Base-by-base conservation (phyloP, 2,888 invertebrate genomes). In the Ametastegia equiseti region DNA sequence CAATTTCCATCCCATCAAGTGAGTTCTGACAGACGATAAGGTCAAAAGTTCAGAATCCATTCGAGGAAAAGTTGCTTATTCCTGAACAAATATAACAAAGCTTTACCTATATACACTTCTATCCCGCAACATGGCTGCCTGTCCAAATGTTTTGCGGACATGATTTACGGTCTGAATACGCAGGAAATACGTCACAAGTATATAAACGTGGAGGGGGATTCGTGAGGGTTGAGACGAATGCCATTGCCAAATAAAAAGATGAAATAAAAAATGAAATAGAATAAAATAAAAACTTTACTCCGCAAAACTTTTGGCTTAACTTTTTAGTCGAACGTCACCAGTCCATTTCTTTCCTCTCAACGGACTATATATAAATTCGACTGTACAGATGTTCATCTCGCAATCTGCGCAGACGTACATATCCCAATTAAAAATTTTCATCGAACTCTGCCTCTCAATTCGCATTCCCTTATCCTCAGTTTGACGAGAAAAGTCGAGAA, bases 131-230 rank as follows among this genome's bases (percentile, higher is more conserved):
- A 47, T 30, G 30, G 71, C 47, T 45, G 71, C 27, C 71, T 45
- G 45, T 71, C 71, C 45, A 47, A 71, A 71, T 71, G 45, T 71
- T 71, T 71, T 47, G 27, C 27, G 71, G 45, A 23, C 47, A 47
- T 47, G 71, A 71, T 71, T 71, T 71, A 47, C 71, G 71, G 47
- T 45, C 71, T 47, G 45, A 27, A 71, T 71, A 71, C 9, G 67
- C 45, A 71, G 71, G 30, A 47, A 71, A 71, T 71, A 71, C 71
- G 45, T 71, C 71, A n/a, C 13, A 7, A 27, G 27, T 30, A 45
- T 19, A n/a, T 11, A 39, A 39, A 36, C 67, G 39, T 9, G 36
- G 39, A 13, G 36, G 36, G 39, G 15, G 23, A 67, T 54, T 13
- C 15, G n/a, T 19, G 19, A 67, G 39, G 9, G 13, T 36, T 4